phyloP scores from a whole-genome alignment of 2,113 vertebrate genomes.

The Caranx melampygus region DNA sequence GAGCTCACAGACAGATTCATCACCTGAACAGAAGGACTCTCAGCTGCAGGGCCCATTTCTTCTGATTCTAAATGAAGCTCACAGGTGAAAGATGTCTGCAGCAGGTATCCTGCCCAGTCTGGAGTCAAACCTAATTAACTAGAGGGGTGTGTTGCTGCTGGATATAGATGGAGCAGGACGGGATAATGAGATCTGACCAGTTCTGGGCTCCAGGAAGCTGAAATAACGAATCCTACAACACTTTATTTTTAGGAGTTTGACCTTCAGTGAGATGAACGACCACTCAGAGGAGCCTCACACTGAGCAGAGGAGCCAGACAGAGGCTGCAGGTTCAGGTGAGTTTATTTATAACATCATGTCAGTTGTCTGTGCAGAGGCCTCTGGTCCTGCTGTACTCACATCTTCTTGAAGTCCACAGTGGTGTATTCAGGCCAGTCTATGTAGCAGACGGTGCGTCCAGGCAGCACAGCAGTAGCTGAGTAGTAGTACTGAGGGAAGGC shows the following conservation, averaged over 20 bases:
- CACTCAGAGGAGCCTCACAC: too few relatives aligned
- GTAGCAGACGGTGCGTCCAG: constrained; percentile 65
- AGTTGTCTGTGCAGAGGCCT: background rate
- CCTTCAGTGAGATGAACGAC: background rate
- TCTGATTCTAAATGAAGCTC: constrained; percentile 8
- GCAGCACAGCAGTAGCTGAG: constrained; percentile 47
- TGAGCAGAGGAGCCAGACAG: too few relatives aligned
- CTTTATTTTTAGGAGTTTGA: background rate
- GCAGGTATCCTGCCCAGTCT: too few relatives aligned
- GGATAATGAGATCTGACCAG: background rate
- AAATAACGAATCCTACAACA: too few relatives aligned
- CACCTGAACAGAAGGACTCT: background rate
- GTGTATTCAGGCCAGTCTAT: constrained; percentile 72
- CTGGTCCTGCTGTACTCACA: constrained; percentile 48
- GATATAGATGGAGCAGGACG: too few relatives aligned
- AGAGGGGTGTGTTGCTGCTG: too few relatives aligned
- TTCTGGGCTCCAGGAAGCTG: background rate
- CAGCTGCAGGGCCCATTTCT: constrained; percentile 9
- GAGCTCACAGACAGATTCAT: background rate
- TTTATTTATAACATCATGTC: too few relatives aligned
- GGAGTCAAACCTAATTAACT: too few relatives aligned
- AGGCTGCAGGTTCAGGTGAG: too few relatives aligned
- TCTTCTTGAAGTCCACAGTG: constrained; percentile 50
- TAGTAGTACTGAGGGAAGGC: constrained; percentile 72
- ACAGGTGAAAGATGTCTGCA: background rate